Conservation (phyloP, 2,797 vertebrate genomes). For the Notoglanidium macrostoma region DNA sequence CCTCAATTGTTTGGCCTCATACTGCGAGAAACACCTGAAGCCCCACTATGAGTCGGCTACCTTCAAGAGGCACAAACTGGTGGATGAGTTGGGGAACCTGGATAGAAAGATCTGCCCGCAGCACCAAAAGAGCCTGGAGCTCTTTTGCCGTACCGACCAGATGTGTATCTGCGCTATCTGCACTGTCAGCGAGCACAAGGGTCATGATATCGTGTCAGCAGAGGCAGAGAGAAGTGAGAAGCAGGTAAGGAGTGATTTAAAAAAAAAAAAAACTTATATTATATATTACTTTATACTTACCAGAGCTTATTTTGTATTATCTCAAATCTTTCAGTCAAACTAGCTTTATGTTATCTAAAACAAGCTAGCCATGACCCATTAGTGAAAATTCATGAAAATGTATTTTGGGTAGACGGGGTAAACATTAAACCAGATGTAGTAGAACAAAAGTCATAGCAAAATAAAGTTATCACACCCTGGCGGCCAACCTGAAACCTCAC, state of each 20-base stretch:
- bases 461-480: conserved; percentile 30
- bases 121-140: conserved; percentile 97
- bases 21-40: conserved; percentile 94
- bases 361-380: not conserved
- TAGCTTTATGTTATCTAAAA: conserved; percentile 36
- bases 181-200: conserved; percentile 96
- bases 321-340: conserved; percentile 20
- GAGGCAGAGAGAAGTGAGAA: conserved; percentile 93
- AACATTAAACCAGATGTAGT: conserved; percentile 25
- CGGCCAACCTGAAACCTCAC: conserved; percentile 27
- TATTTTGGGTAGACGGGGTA: not conserved
- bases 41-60: conserved; percentile 92
- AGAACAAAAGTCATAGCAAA: conserved; percentile 2
- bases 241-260: conserved; percentile 74
- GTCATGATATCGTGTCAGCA: conserved; percentile 94
- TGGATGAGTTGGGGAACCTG: conserved; percentile 93
- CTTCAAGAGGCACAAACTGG: conserved; percentile 94
- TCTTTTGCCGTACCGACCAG: conserved; percentile 96
- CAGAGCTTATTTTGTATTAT: not conserved
- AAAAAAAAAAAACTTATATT: too few species aligned
- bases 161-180: conserved; percentile 98
- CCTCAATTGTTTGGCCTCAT: conserved; percentile 94
- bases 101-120: conserved; percentile 94
- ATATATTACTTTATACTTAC: not conserved
- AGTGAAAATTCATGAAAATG: conserved; percentile 13